Evolutionary conservation across 2,113 vertebrate genomes (phyloP).

Genomic region (Hyla sarda): DNA sequence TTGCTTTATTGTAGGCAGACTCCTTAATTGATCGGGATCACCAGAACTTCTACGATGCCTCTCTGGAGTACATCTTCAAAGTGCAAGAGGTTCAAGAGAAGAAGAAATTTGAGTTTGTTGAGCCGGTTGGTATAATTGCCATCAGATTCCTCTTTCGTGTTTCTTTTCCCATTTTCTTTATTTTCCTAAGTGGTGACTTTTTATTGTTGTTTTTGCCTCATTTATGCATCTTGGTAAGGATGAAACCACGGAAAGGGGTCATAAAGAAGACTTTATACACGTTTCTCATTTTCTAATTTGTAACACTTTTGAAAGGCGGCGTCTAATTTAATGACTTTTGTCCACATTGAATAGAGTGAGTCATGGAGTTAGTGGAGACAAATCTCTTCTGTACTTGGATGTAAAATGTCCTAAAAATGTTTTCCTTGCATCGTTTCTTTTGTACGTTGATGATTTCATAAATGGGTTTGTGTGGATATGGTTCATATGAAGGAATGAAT

Average conservation of each 20-base stretch:
- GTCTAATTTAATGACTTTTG: constrained; percentile 2
- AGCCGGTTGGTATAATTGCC: constrained; percentile 81
- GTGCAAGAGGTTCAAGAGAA: constrained; percentile 98
- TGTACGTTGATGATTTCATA: not conserved
- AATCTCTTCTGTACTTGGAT: not conserved
- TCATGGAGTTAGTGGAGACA: not conserved
- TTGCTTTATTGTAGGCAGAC: constrained; percentile 83
- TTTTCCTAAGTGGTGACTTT: not conserved
- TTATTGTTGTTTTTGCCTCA: constrained; percentile 9
- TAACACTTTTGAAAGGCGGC: not conserved
- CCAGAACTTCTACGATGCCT: constrained; percentile 95
- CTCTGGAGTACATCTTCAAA: constrained; percentile 97
- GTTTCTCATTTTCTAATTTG: constrained; percentile 1
- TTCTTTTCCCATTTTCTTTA: not conserved
- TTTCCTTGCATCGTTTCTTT: not conserved
- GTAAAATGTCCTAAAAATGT: not conserved
- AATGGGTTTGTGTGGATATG: not conserved
- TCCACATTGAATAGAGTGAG: not conserved
- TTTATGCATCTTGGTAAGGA: constrained; percentile 5
- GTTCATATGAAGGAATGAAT: not conserved
- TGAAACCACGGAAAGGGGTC: not conserved
- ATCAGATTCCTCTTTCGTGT: not conserved
- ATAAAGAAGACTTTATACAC: constrained; percentile 11
- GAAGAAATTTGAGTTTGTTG: constrained; percentile 99
- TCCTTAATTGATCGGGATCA: constrained; percentile 91